A percentile compares a stretch with the other conserved stretches of the same genome.
phyloP scores from a whole-genome alignment of 1,140 invertebrate genomes.

The Macrocentrus cingulum region DNA sequence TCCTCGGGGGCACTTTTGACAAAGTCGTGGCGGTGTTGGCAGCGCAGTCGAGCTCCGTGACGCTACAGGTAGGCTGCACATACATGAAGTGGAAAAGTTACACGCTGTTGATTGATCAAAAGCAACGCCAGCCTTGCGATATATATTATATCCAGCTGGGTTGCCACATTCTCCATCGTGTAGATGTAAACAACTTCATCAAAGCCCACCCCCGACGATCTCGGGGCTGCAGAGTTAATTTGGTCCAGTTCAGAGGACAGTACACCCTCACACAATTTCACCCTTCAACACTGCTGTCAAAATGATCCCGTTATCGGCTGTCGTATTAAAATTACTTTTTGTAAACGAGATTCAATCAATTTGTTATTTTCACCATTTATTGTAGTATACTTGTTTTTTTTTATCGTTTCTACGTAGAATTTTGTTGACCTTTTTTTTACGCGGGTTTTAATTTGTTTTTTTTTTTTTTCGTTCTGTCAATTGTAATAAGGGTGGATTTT shows the following conservation, averaged over 20 bases:
- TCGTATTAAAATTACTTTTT: too few relatives aligned
- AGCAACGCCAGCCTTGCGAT: not conserved
- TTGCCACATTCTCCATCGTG: not conserved
- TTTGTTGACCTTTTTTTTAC: too few relatives aligned
- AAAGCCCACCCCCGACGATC: constrained; percentile 2
- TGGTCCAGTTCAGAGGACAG: not conserved
- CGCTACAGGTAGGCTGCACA: constrained; percentile 56
- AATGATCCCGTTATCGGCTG: too few relatives aligned
- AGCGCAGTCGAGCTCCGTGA: constrained; percentile 62
- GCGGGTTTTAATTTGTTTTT: too few relatives aligned
- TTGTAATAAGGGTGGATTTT: too few relatives aligned
- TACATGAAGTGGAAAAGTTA: not conserved
- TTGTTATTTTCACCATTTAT: too few relatives aligned
- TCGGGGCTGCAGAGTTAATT: not conserved
- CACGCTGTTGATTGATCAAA: constrained; percentile 15
- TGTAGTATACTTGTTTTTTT: too few relatives aligned
- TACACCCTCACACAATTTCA: too few relatives aligned
- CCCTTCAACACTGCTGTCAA: too few relatives aligned
- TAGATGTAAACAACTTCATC: constrained; percentile 6
- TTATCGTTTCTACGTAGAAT: too few relatives aligned
- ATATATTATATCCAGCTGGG: not conserved
- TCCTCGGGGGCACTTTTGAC: constrained; percentile 52
- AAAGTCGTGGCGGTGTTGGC: constrained; percentile 62
- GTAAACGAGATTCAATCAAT: too few relatives aligned
- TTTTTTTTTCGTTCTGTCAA: too few relatives aligned